Evolutionary conservation across 2,797 vertebrate species (phyloP).

Genomic region (Pseudochaenichthys georgianus): DNA sequence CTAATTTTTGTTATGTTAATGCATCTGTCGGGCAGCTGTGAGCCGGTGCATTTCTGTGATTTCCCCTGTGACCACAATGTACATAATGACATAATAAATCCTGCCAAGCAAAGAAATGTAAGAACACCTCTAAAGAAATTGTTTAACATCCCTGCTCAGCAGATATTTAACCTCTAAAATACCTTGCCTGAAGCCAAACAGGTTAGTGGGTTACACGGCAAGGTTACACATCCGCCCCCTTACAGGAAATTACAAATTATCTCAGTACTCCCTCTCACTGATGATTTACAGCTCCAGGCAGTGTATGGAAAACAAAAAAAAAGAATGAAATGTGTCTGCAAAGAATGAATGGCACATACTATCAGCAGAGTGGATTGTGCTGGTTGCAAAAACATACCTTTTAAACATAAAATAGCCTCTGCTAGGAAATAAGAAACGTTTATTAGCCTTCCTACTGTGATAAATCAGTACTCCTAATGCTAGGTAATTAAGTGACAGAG

Average conservation of each 20-base stretch:
- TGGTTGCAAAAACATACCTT: conserved; percentile 8
- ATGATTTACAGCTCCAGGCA: conserved; percentile 58
- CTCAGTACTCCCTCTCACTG: conserved; percentile 30
- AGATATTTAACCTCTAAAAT: conserved; percentile 64
- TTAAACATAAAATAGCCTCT: conserved; percentile 2
- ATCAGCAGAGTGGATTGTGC: neutral
- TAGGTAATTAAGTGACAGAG: conserved; percentile 13
- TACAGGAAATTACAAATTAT: conserved; percentile 72
- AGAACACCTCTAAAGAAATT: conserved; percentile 41
- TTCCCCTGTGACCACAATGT: conserved; percentile 53
- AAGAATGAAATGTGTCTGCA: conserved; percentile 42
- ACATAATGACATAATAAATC: conserved; percentile 61
- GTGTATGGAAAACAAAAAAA: conserved; percentile 32
- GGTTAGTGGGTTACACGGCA: conserved; percentile 43
- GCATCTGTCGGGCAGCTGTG: conserved; percentile 57
- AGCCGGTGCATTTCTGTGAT: conserved; percentile 48
- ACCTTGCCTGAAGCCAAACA: conserved; percentile 56
- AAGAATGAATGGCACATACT: conserved; percentile 33
- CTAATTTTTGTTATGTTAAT: conserved; percentile 31
- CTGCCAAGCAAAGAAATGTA: conserved; percentile 45
- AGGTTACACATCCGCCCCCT: conserved; percentile 58
- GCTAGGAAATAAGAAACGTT: conserved; percentile 9
- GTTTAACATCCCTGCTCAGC: conserved; percentile 46
- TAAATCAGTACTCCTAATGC: conserved; percentile 15
- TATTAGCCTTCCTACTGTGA: conserved; percentile 10